Base-by-base conservation (phyloP, 2,888 invertebrate species). In the Lycocerus yunnanus region DNA sequence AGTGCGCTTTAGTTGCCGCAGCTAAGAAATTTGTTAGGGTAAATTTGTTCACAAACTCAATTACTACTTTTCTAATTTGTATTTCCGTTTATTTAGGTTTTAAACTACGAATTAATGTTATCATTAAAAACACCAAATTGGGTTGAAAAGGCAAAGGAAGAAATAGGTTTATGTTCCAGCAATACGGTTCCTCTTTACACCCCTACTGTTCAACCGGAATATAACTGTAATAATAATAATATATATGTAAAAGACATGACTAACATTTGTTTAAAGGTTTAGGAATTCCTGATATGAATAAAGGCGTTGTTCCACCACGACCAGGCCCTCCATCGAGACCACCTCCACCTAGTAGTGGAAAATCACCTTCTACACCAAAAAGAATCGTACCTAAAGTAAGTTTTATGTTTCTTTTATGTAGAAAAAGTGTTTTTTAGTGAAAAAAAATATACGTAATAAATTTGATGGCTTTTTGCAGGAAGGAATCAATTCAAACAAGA, bases 61-160 rank as follows among this genome's bases (percentile, higher is more conserved):
- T 43, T 13, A n/a, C 5, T 43, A 6, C 5, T n/a, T 43, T 43
- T n/a, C n/a, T n/a, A n/a, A 43, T n/a, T 43, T 43, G n/a, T 6
- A n/a, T 6, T 43, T 43, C 2, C n/a, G 6, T 43, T 43, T n/a
- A n/a, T 93, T 58, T 89, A 90, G 80, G 90, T 93, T 15, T 90
- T 92, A 81, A 92, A 92, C 11, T 89, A 92, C 76, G 90, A 90
- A 67, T 87, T 97, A 43, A 89, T 89, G 68, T 90, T 97, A 63
- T 90, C 91, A 27, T 88, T 97, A 20, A 97, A 95, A 86, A 95
- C 96, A 0, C 92, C 93, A 0, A 91, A 96, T 80, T 98, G 98
- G 98, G 90, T 93, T 66, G 91, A 92, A 20, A 91, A 93, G 80
- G 92, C 97, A 6, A 92, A 94, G 82, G 92, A 93, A 70, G 97